Evolutionary conservation across 2,797 vertebrate species (phyloP), one percentile per base, ranked within the genome.

Genomic region (Neosalanx taihuensis): DNA sequence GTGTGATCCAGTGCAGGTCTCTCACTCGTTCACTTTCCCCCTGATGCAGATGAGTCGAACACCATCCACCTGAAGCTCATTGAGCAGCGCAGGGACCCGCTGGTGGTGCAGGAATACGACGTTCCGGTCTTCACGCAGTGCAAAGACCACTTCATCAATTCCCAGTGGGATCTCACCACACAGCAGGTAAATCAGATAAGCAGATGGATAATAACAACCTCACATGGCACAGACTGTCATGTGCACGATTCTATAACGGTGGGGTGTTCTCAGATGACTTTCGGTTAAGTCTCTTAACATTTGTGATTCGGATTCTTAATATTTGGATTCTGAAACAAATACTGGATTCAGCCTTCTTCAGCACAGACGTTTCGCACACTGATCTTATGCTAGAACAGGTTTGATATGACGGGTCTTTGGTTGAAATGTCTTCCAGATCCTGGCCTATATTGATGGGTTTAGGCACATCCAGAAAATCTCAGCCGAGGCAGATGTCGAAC

Each of bases 161-260:
- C 95, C 37, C 97, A 99, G 76, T 99, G 98, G 97, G 97, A 99
- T 85, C 94, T 99, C 81, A 99, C 98, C 69, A 99, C 98, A 0
- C 97, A 99, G 76, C 98, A 99, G 95, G 97, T n/a, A 41, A 46
- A 10, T 46, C 41, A 3, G 10, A 46, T 46, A 13, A 46, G 41
- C 41, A 46, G 9, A 3, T 4, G 35, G 35, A 35, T 46, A 2
- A 13, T 9, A 46, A 13, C 2, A 46, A 12, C 2, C 9, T 3
- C 9, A 13, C 12, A 13, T 12, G 41, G 41, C 12, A 46, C 41
- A 13, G 35, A 7, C 35, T 9, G 1, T 46, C 9, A 13, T 13
- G 41, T 12, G 41, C 13, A 12, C 41, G 9, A 3, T 46, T 46
- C 1, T 3, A 46, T 46, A 13, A 46, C 41, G 10, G 41, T 1